phyloP scores from a whole-genome alignment of 1,140 invertebrate genomes.

The Brachionus angularis region DNA sequence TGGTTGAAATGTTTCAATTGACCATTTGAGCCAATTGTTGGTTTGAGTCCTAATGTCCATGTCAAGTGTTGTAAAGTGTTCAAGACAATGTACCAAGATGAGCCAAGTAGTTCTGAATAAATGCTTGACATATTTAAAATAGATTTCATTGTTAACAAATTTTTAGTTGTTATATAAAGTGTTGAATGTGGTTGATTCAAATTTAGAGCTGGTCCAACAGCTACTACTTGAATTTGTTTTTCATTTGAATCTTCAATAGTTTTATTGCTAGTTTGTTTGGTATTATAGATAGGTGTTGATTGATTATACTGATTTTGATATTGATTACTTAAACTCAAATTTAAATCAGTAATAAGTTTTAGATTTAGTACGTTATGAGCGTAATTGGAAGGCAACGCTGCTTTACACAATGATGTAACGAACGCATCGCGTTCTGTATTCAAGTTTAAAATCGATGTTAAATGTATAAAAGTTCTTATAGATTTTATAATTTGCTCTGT shows the following conservation, averaged over 20 bases:
- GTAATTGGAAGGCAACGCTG: conserved; percentile 86
- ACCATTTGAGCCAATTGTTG: conserved; percentile 73
- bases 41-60: conserved; percentile 92
- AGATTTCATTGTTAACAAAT: conserved; percentile 36
- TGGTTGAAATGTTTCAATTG: conserved; percentile 1
- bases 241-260: neutral
- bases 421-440: conserved; percentile 79
- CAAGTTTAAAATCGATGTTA: conserved; percentile 71
- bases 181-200: neutral
- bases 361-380: conserved; percentile 84
- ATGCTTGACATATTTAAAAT: conserved; percentile 31
- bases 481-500: conserved; percentile 83
- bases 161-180: conserved; percentile 37
- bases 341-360: neutral
- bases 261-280: neutral
- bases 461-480: conserved; percentile 76
- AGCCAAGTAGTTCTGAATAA: conserved; percentile 26
- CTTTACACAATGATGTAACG: conserved; percentile 85
- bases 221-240: conserved; percentile 36
- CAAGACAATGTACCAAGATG: conserved; percentile 22
- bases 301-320: no score
- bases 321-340: neutral
- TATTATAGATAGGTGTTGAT: neutral
- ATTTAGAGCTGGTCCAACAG: neutral
- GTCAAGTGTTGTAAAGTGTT: conserved; percentile 72